A percentile compares a stretch with the other conserved stretches of the same genome.
phyloP scores from a whole-genome alignment of 64 coral and sea anemone species.

The Montipora efflorescens region DNA sequence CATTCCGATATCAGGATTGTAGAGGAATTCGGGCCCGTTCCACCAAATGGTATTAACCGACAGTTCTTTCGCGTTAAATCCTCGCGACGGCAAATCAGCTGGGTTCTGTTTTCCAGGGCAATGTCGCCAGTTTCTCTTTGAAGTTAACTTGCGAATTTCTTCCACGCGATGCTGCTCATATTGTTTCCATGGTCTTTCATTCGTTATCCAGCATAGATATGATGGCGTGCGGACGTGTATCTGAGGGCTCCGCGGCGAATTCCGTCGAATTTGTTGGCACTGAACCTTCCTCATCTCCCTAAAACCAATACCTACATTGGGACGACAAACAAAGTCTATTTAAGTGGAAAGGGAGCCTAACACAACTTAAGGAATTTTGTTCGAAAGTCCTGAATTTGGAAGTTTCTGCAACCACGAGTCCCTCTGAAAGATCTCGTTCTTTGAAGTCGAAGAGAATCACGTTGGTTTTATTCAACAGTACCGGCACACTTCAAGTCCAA shows the following conservation, averaged over 20 bases:
- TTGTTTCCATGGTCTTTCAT: constrained; percentile 38
- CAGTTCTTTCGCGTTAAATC: neutral
- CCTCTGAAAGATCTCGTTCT: neutral
- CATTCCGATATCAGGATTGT: neutral
- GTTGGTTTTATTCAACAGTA: too few species aligned
- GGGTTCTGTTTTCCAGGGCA: neutral
- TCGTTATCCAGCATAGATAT: constrained; percentile 40
- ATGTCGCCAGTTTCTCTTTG: neutral
- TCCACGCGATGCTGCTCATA: constrained; percentile 30
- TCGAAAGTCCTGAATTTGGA: too few species aligned
- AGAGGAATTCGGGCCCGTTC: constrained; percentile 34
- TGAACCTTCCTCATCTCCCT: neutral
- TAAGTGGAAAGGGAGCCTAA: too few species aligned
- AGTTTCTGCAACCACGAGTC: too few species aligned
- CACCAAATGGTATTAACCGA: constrained; percentile 30
- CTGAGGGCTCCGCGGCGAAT: too few species aligned
- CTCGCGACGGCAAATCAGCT: neutral
- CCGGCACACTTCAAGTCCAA: constrained; percentile 14
- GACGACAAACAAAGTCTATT: neutral
- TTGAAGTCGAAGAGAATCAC: too few species aligned
- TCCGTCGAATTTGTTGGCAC: too few species aligned
- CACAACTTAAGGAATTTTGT: too few species aligned
- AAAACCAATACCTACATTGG: constrained; percentile 18
- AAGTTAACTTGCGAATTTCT: neutral
- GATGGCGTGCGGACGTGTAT: too few species aligned